Percentiles rank a stretch among this genome's conserved stretches.
phyloP scores from a whole-genome alignment of 2,113 vertebrate genomes.

The Antennarius striatus region DNA sequence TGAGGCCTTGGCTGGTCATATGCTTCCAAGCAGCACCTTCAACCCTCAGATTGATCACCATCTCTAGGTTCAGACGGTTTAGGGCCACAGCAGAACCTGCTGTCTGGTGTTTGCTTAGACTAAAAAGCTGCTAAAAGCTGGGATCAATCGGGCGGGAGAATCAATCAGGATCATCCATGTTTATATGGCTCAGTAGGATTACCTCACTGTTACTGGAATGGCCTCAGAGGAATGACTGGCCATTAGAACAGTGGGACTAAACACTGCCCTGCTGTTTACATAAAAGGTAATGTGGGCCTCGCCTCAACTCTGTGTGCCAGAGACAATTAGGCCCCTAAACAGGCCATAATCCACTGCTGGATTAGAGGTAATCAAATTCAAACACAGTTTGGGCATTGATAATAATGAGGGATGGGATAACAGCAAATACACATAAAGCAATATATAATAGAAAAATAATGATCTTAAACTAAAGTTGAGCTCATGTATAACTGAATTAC shows the following conservation, averaged over 20 bases:
- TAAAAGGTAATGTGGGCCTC: constrained; percentile 48
- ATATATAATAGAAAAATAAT: constrained; percentile 25
- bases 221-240: constrained; percentile 57
- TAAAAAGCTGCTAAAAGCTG: constrained; percentile 69
- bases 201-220: constrained; percentile 72
- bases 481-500: neutral
- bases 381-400: constrained; percentile 34
- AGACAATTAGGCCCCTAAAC: constrained; percentile 59
- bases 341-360: constrained; percentile 51
- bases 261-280: constrained; percentile 65
- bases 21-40: neutral
- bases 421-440: constrained; percentile 2
- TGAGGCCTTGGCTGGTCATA: neutral
- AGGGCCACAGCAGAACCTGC: constrained; percentile 37
- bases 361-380: constrained; percentile 44
- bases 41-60: constrained; percentile 38
- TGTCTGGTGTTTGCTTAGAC: constrained; percentile 60
- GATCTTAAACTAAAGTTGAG: constrained; percentile 27
- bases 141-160: constrained; percentile 64
- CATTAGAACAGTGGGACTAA: constrained; percentile 62
- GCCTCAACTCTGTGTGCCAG: constrained; percentile 37
- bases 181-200: constrained; percentile 72
- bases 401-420: constrained; percentile 58
- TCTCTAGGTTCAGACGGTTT: constrained; percentile 35
- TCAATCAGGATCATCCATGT: constrained; percentile 73